A percentile compares a stretch with the other conserved stretches of the same genome.
Evolutionary conservation across 1,140 invertebrate genomes (phyloP).

Genomic region (Tetranychus cinnabarinus): DNA sequence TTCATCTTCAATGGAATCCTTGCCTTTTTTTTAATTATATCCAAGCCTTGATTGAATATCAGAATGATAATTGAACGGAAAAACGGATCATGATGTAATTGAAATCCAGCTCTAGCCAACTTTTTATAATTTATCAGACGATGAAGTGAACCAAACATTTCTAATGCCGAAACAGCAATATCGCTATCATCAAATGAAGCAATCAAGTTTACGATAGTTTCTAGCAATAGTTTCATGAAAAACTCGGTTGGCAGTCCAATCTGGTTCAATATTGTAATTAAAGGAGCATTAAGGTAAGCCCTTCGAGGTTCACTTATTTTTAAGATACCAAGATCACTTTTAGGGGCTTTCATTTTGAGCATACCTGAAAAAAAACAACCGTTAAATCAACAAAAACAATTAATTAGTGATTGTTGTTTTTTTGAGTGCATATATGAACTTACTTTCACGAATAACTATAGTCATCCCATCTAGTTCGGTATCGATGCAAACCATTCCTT

Average conservation of each 20-base stretch:
- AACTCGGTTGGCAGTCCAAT: conserved; percentile 3
- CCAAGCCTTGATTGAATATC: background rate
- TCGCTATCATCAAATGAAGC: conserved; percentile 10
- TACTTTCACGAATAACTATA: conserved; percentile 11
- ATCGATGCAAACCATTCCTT: conserved; percentile 14
- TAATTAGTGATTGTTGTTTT: too few species aligned
- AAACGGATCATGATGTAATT: conserved; percentile 11
- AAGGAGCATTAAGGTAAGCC: conserved; percentile 11
- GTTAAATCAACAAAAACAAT: too few species aligned
- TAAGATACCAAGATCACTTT: background rate
- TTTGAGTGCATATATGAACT: background rate
- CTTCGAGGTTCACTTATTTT: conserved; percentile 1
- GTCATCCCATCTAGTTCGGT: conserved; percentile 1
- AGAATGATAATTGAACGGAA: conserved; percentile 7
- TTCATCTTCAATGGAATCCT: conserved; percentile 8
- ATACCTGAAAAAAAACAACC: background rate
- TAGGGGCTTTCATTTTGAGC: conserved; percentile 12
- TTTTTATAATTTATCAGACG: background rate
- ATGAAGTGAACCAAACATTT: background rate
- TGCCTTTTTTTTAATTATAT: conserved; percentile 11
- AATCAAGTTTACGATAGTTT: conserved; percentile 3
- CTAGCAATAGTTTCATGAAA: conserved; percentile 7
- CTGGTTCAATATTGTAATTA: conserved; percentile 14
- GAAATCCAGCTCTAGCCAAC: conserved; percentile 4
- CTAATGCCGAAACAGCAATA: conserved; percentile 6